Evolutionary conservation across 37 sponge, comb jelly and placozoan species (phyloP), one percentile per base, ranked within the genome.

Genomic region (Chondrosia reniformis): DNA sequence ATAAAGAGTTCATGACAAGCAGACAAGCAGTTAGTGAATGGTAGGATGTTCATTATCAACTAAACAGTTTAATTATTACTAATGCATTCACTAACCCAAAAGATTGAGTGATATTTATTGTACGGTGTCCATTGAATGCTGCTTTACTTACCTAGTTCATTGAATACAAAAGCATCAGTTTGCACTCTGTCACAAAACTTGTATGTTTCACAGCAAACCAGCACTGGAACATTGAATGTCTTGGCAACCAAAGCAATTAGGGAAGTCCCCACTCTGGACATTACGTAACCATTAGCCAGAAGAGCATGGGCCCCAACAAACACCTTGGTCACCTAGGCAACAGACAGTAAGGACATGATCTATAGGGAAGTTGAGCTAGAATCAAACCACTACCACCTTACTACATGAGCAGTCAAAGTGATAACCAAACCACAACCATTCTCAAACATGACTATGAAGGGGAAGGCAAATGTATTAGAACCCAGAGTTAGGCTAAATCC

Each of bases 201-300:
- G 92, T 93, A 98, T 7, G 96, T 98, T 74, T 98, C 99, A 84
- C 99, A 98, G 80, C 96, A 95, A 19, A 98, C 96, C 36, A 98
- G 86, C 19, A 98, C 94, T 8, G 99, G 99, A 3, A 96, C 96
- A 78, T 98, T 95, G 67, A 87, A 95, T 0, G 89, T 88, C 46
- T 89, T 87, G 15, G 99, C 99, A 28, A 98, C 91, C 32, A 95
- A 59, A 7, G 94, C 94, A 38, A 98, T 64, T 61, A 93, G 85
- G 21, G 96, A 79, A 12, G 99, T 98, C 0, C 99, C 99, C 6
- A 95, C 86, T 65, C 90, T 80, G 32, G 94, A 88, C 89, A 98
- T 86, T 8, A 95, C 94, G 57, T 91, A 93, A 24, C 99, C 99
- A 80, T 98, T 98, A 32, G 99, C 94, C 19, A 98, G 81, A n/a